A percentile compares a stretch with the other conserved stretches of the same genome.
Evolutionary conservation across 2,797 vertebrate species (phyloP).

Genomic region (Myotis pilosus): DNA sequence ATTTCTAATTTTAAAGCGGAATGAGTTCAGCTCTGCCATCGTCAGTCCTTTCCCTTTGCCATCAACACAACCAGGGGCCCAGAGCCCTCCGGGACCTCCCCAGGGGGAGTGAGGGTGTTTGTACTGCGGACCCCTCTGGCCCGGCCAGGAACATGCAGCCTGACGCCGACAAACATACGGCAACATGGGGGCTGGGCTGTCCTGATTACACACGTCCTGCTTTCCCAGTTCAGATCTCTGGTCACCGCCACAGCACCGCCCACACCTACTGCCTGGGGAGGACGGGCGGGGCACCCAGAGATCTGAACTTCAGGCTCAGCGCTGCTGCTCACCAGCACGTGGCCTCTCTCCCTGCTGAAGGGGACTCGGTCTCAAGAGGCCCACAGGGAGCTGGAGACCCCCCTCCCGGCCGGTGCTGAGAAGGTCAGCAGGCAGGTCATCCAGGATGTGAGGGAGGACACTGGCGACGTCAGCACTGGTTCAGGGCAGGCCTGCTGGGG

Average conservation of each 20-base stretch:
- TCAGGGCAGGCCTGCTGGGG: neutral
- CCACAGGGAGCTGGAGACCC: neutral
- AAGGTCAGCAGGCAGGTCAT: neutral
- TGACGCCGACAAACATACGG: rapidly evolving
- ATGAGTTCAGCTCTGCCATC: neutral
- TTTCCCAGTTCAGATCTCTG: neutral
- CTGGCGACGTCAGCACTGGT: rapidly evolving
- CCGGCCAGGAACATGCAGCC: too few species aligned
- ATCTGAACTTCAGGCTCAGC: neutral
- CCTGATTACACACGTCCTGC: neutral
- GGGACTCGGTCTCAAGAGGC: neutral
- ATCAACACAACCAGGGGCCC: neutral
- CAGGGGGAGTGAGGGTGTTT: rapidly evolving
- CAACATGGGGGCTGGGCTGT: rapidly evolving
- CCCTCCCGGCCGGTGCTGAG: neutral
- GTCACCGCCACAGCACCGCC: rapidly evolving
- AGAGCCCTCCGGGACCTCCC: neutral
- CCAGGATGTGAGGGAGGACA: neutral
- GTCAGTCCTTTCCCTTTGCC: neutral
- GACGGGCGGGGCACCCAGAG: rapidly evolving
- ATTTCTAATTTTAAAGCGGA: neutral
- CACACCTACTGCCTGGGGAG: rapidly evolving
- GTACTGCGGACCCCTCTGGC: neutral
- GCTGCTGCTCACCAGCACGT: neutral
- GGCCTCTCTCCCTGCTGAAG: neutral